phyloP scores from a whole-genome alignment of 1,140 invertebrate species.

The Megalopta genalis region DNA sequence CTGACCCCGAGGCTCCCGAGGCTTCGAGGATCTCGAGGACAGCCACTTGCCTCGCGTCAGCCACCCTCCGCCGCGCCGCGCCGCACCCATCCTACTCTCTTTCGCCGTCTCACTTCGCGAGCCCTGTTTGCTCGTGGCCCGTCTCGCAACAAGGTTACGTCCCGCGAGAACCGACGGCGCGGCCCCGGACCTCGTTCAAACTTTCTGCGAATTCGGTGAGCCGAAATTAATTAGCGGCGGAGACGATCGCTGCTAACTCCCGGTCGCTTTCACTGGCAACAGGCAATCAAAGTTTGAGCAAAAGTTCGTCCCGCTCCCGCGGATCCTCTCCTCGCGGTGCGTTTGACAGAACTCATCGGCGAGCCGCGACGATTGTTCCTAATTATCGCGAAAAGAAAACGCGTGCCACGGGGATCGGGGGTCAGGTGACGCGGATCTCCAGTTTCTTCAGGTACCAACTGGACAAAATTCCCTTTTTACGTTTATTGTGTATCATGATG shows the following conservation, averaged over 20 bases:
- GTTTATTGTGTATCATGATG: too few relatives aligned
- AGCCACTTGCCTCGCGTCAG: not conserved
- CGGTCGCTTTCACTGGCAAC: constrained; percentile 31
- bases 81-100: not conserved
- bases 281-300: constrained; percentile 23
- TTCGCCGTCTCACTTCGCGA: not conserved
- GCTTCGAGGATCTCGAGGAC: constrained; percentile 24
- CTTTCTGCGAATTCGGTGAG: constrained; percentile 43
- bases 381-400: not conserved
- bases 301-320: not conserved
- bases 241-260: constrained; percentile 27
- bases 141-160: constrained; percentile 31
- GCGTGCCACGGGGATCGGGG: too few relatives aligned
- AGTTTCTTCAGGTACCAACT: too few relatives aligned
- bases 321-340: not conserved
- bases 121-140: constrained; percentile 12
- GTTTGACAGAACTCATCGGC: not conserved
- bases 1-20: constrained; percentile 36
- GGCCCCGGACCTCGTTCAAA: constrained; percentile 21
- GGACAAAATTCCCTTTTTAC: too few relatives aligned
- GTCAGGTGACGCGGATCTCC: too few relatives aligned
- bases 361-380: not conserved
- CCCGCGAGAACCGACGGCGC: constrained; percentile 31
- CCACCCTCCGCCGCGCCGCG: too few relatives aligned
- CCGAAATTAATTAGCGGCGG: constrained; percentile 55